phyloP scores from a whole-genome alignment of 2,797 vertebrate genomes.

The Neoniphon sammara region DNA sequence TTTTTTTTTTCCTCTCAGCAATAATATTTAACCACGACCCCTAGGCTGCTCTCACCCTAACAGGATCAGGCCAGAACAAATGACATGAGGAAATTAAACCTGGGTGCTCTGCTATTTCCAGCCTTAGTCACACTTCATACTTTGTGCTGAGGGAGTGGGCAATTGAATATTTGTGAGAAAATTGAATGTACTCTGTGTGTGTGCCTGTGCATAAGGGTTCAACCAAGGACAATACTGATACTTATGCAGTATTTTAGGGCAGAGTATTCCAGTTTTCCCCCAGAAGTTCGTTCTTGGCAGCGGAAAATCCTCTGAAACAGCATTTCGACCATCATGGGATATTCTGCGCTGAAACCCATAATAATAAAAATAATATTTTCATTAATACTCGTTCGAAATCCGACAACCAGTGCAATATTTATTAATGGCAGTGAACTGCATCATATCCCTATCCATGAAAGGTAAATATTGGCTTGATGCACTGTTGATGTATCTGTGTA shows the following conservation, averaged over 20 bases:
- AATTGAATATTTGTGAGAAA: constrained; percentile 33
- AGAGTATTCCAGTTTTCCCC: too few species aligned
- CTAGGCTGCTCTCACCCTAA: constrained; percentile 53
- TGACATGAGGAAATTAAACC: constrained; percentile 76
- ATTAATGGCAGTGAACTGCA: too few species aligned
- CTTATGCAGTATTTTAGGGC: too few species aligned
- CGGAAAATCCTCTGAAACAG: constrained; percentile 23
- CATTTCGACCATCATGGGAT: constrained; percentile 2
- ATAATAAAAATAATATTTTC: too few species aligned
- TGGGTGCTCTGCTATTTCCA: constrained; percentile 67
- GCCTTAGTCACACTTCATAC: constrained; percentile 63
- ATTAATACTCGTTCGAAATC: too few species aligned
- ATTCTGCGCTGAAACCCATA: too few species aligned
- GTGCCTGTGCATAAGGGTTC: not conserved
- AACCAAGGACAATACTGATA: too few species aligned
- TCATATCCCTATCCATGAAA: too few species aligned
- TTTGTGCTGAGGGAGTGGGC: constrained; percentile 37
- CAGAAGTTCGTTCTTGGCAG: too few species aligned
- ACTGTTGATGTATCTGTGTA: too few species aligned
- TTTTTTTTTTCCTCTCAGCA: constrained; percentile 19
- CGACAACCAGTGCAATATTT: too few species aligned
- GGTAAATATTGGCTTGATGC: too few species aligned
- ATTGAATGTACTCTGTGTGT: constrained; percentile 4
- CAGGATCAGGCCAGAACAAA: constrained; percentile 71
- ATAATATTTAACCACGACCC: constrained; percentile 70